These are phyloP conservation scores for Chrysolina haemoptera DNA, from an alignment of 2,888 invertebrate genomes.

Conservation along the genomic window DNA sequence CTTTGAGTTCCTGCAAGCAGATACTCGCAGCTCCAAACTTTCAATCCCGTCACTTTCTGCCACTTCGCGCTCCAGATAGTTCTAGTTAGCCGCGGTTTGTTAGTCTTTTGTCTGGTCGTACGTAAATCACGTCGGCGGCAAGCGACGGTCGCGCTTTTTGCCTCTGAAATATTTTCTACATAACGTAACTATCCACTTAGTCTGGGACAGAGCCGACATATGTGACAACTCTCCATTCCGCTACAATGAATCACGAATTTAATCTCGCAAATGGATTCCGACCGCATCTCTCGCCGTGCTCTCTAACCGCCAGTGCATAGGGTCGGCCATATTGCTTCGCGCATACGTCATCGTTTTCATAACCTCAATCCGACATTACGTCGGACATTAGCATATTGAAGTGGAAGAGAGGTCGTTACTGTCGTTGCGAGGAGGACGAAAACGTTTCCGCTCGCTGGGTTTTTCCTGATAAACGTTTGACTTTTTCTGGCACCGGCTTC, in stretches of 20 bases:
- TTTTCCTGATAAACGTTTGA: not conserved
- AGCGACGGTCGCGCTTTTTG: conserved; percentile 61
- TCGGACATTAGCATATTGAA: conserved; percentile 43
- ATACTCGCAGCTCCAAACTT: not conserved
- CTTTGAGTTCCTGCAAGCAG: not conserved
- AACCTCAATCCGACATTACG: conserved; percentile 54
- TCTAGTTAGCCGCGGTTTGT: conserved; percentile 33
- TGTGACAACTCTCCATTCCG: conserved; percentile 76
- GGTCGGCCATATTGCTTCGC: conserved; percentile 67
- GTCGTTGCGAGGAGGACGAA: not conserved
- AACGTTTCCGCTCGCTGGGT: not conserved
- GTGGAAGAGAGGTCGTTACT: conserved; percentile 11
- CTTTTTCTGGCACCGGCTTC: not conserved
- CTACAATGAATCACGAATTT: conserved; percentile 77
- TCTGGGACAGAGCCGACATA: conserved; percentile 72
- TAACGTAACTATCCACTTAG: conserved; percentile 70
- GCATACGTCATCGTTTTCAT: conserved; percentile 62
- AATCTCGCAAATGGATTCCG: conserved; percentile 81
- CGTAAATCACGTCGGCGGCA: conserved; percentile 60
- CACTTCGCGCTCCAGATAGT: conserved; percentile 13
- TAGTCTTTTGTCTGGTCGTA: conserved; percentile 46
- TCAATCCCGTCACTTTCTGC: conserved; percentile 15
- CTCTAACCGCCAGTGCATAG: conserved; percentile 46
- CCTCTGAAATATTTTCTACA: conserved; percentile 68
- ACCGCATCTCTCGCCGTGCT: conserved; percentile 60